Evolutionary conservation across 1,140 invertebrate genomes (phyloP).

Genomic region (Papilio helenus): DNA sequence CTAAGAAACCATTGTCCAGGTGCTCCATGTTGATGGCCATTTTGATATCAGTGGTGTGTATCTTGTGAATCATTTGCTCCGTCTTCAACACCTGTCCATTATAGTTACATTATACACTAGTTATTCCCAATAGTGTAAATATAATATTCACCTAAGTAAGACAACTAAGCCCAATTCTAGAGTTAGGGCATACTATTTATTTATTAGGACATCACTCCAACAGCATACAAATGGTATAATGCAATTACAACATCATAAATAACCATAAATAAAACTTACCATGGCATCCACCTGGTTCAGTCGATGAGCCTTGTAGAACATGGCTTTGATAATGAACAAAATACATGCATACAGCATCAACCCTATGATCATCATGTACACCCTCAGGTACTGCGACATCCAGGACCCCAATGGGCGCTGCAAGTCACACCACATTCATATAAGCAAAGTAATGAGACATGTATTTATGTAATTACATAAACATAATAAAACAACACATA

Average conservation of each 20-base stretch:
- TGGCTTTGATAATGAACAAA: conserved; percentile 50
- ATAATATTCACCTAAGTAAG: no score
- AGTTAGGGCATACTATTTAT: no score
- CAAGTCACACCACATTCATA: not conserved
- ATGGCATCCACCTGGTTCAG: conserved; percentile 46
- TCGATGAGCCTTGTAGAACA: conserved; percentile 49
- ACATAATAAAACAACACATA: no score
- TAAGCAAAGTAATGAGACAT: no score
- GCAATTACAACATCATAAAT: no score
- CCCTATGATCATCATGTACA: conserved; percentile 39
- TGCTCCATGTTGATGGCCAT: conserved; percentile 48
- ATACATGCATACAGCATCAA: conserved; percentile 50
- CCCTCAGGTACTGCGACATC: conserved; percentile 47
- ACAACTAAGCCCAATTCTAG: no score
- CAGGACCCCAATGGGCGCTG: not conserved
- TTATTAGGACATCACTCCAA: no score
- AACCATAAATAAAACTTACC: conserved; percentile 44
- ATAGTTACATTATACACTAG: not conserved
- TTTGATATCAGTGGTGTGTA: conserved; percentile 49
- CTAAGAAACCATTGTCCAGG: conserved; percentile 39
- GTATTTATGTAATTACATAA: no score
- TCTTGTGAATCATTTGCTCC: conserved; percentile 48
- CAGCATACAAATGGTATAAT: no score
- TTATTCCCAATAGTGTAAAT: no score
- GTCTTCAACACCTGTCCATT: conserved; percentile 48